phyloP scores from a whole-genome alignment of 2,888 invertebrate genomes.

The Drosophila buzzatii region DNA sequence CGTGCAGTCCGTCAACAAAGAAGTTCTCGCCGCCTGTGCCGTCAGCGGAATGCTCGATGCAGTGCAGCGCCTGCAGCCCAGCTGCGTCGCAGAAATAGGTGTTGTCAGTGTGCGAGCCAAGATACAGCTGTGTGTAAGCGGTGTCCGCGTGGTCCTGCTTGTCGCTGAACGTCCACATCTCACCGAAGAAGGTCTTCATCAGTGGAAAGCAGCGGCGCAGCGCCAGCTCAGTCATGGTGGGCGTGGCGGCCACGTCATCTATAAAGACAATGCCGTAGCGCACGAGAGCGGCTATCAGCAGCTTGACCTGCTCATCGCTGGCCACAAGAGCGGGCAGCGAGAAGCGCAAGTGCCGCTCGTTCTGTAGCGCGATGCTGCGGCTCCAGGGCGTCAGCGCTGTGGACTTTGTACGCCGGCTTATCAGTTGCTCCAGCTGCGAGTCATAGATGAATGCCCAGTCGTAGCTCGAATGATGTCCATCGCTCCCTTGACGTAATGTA shows the following conservation, averaged over 20 bases:
- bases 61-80: conserved; percentile 89
- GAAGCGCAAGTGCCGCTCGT: conserved; percentile 84
- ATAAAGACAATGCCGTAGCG: conserved; percentile 84
- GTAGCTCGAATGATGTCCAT: conserved; percentile 60
- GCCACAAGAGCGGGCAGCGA: conserved; percentile 86
- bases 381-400: conserved; percentile 86
- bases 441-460: conserved; percentile 48
- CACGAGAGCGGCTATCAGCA: conserved; percentile 85
- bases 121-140: conserved; percentile 89
- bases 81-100: conserved; percentile 92
- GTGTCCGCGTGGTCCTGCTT: conserved; percentile 88
- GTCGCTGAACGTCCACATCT: conserved; percentile 89
- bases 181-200: conserved; percentile 90
- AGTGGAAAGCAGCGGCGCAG: conserved; percentile 87
- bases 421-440: conserved; percentile 69
- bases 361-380: conserved; percentile 84
- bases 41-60: conserved; percentile 86
- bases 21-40: conserved; percentile 90
- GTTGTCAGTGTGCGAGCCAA: conserved; percentile 91
- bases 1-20: conserved; percentile 91
- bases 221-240: conserved; percentile 85
- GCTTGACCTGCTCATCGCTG: conserved; percentile 85
- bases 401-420: conserved; percentile 52
- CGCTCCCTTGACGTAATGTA: conserved; percentile 44
- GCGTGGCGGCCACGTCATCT: conserved; percentile 82